Conservation (phyloP, 2,113 vertebrate species). For the Tor tambroides region DNA sequence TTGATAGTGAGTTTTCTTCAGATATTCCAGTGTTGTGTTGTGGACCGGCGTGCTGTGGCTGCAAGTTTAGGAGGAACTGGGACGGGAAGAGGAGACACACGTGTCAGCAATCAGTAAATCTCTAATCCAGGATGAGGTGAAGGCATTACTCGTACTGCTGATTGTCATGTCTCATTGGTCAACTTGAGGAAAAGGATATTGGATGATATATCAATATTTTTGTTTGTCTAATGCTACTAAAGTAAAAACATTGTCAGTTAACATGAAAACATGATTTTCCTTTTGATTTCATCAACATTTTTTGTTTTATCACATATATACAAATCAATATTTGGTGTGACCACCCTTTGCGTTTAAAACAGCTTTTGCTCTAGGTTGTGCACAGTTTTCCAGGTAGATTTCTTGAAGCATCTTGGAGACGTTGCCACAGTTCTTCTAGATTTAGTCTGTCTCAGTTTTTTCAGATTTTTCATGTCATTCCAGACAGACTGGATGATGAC, state of each 20-base stretch:
- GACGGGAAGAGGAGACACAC: slow-evolving; percentile 64
- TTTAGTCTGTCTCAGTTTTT: too few species aligned
- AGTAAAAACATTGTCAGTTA: not conserved
- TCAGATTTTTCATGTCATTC: too few species aligned
- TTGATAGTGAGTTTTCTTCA: slow-evolving; percentile 39
- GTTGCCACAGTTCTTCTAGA: too few species aligned
- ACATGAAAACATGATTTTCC: not conserved
- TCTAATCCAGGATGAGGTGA: slow-evolving; percentile 82
- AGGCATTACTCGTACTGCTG: slow-evolving; percentile 73
- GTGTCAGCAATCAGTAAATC: slow-evolving; percentile 81
- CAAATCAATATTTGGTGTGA: too few species aligned
- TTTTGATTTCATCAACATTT: not conserved
- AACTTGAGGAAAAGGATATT: slow-evolving; percentile 59
- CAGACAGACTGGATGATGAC: too few species aligned
- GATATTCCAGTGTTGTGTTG: slow-evolving; percentile 13
- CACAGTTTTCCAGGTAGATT: too few species aligned
- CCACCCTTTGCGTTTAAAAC: too few species aligned
- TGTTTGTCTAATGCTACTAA: not conserved
- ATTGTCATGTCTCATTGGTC: slow-evolving; percentile 77
- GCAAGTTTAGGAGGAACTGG: slow-evolving; percentile 28
- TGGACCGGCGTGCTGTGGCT: not conserved
- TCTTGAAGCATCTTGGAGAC: too few species aligned
- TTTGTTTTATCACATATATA: not conserved
- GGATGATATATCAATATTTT: not conserved
- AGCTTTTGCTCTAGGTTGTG: too few species aligned